phyloP scores from a whole-genome alignment of 2,888 invertebrate genomes.

The Xestia sexstrigata region DNA sequence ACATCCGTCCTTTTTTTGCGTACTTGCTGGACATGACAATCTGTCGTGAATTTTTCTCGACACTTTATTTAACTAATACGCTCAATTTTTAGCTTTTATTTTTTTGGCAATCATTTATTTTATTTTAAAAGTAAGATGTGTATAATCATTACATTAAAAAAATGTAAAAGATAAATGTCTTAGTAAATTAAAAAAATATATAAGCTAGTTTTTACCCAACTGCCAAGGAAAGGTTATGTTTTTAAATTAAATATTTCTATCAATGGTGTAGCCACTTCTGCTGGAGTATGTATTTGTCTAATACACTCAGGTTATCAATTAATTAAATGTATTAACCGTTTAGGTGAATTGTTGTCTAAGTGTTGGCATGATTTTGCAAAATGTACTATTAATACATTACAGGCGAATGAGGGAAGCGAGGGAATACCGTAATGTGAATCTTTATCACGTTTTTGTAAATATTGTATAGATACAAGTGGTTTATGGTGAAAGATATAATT shows the following conservation, averaged over 20 bases:
- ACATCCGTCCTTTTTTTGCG: slow-evolving; percentile 34
- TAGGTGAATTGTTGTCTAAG: neutral
- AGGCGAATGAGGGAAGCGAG: neutral
- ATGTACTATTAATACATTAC: neutral
- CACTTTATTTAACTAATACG: slow-evolving; percentile 22
- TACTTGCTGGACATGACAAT: slow-evolving; percentile 25
- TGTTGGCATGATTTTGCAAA: neutral
- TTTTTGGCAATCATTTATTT: slow-evolving; percentile 18
- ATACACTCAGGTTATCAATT: neutral
- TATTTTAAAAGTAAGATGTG: neutral
- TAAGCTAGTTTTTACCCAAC: slow-evolving; percentile 12
- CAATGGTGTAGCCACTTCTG: slow-evolving; percentile 1
- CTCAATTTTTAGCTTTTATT: slow-evolving; percentile 47
- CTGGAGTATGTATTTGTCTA: neutral
- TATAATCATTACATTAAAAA: slow-evolving; percentile 4
- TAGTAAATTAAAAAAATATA: slow-evolving; percentile 8
- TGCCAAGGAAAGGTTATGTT: too few species aligned
- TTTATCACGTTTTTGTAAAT: neutral
- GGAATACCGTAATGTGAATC: neutral
- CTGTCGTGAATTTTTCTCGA: slow-evolving; percentile 28
- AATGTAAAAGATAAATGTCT: slow-evolving; percentile 6
- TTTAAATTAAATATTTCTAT: slow-evolving; percentile 1
- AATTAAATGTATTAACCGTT: neutral
- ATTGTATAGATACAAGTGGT: slow-evolving; percentile 9
- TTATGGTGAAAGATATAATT: slow-evolving; percentile 14